Percentiles rank a stretch among this genome's conserved stretches.
Evolutionary conservation across 2,888 invertebrate genomes (phyloP).

Genomic region (Cheilosia soror): DNA sequence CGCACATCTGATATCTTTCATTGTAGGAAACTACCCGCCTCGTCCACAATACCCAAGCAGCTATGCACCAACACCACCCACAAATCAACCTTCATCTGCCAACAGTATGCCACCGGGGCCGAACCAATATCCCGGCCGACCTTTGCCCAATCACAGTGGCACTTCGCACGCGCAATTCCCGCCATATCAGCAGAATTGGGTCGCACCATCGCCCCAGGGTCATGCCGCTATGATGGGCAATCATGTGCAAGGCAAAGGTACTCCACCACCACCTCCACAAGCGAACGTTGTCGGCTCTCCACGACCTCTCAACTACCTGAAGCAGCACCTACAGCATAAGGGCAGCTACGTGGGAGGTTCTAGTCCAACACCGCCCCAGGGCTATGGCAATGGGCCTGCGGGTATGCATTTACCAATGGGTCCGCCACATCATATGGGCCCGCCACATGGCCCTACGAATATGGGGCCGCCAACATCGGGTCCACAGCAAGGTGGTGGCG

Average conservation of each 20-base stretch:
- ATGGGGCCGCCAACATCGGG: conserved; percentile 87
- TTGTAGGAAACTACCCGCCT: conserved; percentile 83
- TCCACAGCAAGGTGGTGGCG: conserved; percentile 81
- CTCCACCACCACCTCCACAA: conserved; percentile 85
- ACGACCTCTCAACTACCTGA: conserved; percentile 87
- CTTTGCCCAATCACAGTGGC: conserved; percentile 86
- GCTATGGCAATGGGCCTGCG: conserved; percentile 84
- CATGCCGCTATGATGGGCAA: conserved; percentile 82
- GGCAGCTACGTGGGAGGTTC: conserved; percentile 86
- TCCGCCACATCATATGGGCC: conserved; percentile 85
- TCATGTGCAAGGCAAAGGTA: conserved; percentile 83
- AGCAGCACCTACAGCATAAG: conserved; percentile 89
- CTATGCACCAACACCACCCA: conserved; percentile 85
- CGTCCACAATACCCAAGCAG: conserved; percentile 86
- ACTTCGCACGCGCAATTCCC: conserved; percentile 84
- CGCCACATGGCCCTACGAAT: conserved; percentile 87
- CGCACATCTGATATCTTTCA: background rate
- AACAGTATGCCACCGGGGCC: conserved; percentile 83
- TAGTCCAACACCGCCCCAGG: conserved; percentile 86
- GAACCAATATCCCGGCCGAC: conserved; percentile 85
- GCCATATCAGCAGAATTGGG: conserved; percentile 83
- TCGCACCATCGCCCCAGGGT: conserved; percentile 82
- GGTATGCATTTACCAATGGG: conserved; percentile 86
- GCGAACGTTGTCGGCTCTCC: conserved; percentile 83
- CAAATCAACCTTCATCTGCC: conserved; percentile 82